Conservation (phyloP, 2,113 vertebrate genomes). For the Myanophis thanlyinensis region DNA sequence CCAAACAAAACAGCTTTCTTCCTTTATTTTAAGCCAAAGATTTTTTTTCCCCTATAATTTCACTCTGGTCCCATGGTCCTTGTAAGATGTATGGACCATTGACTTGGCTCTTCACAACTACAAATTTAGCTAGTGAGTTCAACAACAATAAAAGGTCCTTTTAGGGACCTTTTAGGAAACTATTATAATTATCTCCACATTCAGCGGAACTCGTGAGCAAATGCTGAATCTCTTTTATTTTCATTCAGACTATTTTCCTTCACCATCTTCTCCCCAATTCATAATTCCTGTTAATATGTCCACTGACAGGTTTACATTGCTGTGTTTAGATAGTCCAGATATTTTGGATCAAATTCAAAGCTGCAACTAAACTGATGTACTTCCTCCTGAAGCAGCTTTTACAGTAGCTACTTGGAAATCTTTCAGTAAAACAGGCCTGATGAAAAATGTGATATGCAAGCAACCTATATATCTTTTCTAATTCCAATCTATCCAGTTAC, state of each 20-base stretch:
- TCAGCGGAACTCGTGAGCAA: background rate
- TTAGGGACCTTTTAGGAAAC: background rate
- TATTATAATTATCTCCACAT: background rate
- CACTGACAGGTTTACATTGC: constrained; percentile 17
- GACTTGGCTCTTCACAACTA: background rate
- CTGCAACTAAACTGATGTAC: constrained; percentile 14
- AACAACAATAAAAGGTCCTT: background rate
- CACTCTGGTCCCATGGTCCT: background rate
- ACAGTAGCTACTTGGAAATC: constrained; percentile 31
- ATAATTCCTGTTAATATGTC: constrained; percentile 19
- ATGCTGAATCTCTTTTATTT: constrained; percentile 27
- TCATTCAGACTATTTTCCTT: background rate
- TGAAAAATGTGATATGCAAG: constrained; percentile 21
- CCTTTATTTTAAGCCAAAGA: background rate
- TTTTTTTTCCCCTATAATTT: background rate
- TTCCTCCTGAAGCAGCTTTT: constrained; percentile 15
- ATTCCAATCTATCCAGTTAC: constrained; percentile 8
- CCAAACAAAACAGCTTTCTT: background rate
- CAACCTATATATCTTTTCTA: constrained; percentile 10
- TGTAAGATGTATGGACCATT: background rate
- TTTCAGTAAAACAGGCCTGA: constrained; percentile 25
- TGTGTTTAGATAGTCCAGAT: constrained; percentile 18
- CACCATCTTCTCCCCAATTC: constrained; percentile 12
- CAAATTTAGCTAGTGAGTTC: background rate
- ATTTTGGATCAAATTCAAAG: constrained; percentile 24